Percentiles rank a stretch among this genome's conserved stretches.
These are phyloP conservation scores for Phragmatobia fuliginosa DNA, from an alignment of 2,888 invertebrate species.

Conservation along the genomic window DNA sequence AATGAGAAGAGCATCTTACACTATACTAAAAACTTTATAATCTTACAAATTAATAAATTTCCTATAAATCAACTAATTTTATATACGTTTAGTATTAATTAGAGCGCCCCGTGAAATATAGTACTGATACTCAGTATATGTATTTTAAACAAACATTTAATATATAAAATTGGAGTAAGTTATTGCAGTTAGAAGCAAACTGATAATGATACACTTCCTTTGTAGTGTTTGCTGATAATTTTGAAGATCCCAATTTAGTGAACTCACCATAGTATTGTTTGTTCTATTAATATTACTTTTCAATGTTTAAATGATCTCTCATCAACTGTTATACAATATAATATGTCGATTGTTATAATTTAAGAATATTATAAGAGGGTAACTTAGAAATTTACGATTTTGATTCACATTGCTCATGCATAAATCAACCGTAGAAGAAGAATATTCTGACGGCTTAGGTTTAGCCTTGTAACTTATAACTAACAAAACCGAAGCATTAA, in stretches of 20 bases:
- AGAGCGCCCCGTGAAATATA: slow-evolving; percentile 28
- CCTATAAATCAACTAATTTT: background rate
- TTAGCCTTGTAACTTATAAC: no score
- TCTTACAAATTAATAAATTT: background rate
- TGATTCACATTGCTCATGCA: background rate
- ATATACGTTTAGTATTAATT: slow-evolving; percentile 26
- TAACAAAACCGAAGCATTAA: background rate
- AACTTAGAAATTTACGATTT: background rate
- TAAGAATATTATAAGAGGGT: background rate
- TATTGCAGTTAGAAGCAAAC: slow-evolving; percentile 42
- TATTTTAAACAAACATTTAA: slow-evolving; percentile 19
- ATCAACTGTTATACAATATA: background rate
- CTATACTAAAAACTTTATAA: background rate
- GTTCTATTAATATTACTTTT: background rate
- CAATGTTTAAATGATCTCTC: background rate
- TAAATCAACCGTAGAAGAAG: background rate
- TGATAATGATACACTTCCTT: slow-evolving; percentile 44
- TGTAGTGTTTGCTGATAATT: slow-evolving; percentile 2
- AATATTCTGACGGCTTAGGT: background rate
- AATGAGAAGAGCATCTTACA: background rate
- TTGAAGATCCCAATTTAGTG: background rate
- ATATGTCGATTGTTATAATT: background rate
- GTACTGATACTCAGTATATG: slow-evolving; percentile 32
- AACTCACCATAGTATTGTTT: background rate
- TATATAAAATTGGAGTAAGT: slow-evolving; percentile 40